Conservation (phyloP, 2,113 vertebrate genomes). For the Spizaetus ornatus region DNA sequence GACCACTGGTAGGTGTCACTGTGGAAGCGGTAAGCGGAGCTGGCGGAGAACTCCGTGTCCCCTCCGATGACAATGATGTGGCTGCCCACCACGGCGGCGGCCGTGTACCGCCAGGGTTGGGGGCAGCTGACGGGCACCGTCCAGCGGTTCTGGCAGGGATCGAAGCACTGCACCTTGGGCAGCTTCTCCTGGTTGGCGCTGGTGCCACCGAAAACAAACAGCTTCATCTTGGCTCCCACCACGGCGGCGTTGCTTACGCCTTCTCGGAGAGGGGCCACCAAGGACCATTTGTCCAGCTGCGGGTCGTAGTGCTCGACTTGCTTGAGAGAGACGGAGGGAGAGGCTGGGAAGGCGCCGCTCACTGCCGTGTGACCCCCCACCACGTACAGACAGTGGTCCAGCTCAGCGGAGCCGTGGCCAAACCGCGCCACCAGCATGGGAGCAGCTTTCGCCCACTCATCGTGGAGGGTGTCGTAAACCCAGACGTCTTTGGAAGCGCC, state of each 20-base stretch:
- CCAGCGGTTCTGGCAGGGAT: slow-evolving; percentile 81
- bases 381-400: slow-evolving; percentile 81
- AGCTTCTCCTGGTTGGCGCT: slow-evolving; percentile 82
- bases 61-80: slow-evolving; percentile 82
- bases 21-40: slow-evolving; percentile 83
- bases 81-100: slow-evolving; percentile 77
- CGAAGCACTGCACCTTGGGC: slow-evolving; percentile 83
- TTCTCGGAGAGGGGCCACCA: slow-evolving; percentile 82
- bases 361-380: slow-evolving; percentile 80
- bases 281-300: slow-evolving; percentile 81
- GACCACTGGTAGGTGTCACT: slow-evolving; percentile 83
- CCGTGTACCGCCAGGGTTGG: slow-evolving; percentile 83
- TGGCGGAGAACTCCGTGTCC: slow-evolving; percentile 82
- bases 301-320: slow-evolving; percentile 84
- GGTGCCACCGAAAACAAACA: slow-evolving; percentile 82
- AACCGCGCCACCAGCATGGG: slow-evolving; percentile 83
- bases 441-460: slow-evolving; percentile 82
- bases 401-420: slow-evolving; percentile 80
- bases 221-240: slow-evolving; percentile 80
- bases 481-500: slow-evolving; percentile 81
- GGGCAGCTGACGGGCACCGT: slow-evolving; percentile 79
- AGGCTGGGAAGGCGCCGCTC: slow-evolving; percentile 78
- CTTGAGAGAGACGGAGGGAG: slow-evolving; percentile 80
- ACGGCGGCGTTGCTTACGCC: slow-evolving; percentile 81
- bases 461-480: slow-evolving; percentile 82